Base-by-base conservation (phyloP, 2,797 vertebrate genomes). In the Podarcis lilfordi region DNA sequence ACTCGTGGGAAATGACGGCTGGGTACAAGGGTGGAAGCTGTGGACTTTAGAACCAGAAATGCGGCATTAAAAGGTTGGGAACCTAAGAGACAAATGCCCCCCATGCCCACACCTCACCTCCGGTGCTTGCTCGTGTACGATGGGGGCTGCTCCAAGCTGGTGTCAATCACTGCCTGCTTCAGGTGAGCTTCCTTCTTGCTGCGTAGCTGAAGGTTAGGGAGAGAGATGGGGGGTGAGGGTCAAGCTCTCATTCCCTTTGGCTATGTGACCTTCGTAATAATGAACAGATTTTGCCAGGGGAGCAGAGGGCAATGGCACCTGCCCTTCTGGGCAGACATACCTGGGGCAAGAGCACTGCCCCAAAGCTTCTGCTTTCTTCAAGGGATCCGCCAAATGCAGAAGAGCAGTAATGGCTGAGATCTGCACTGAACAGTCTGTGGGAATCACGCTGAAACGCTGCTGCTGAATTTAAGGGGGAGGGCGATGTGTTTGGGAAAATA, bases 171-270 rank as follows among this genome's bases (percentile, higher is more conserved):
- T 69, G 97, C 97, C 92, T 97, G 96, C 84, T 94, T 93, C 80
- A 98, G 95, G 91, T 95, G 95, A 72, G 97, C 97, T 10, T 97
- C 97, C 94, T 97, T 98, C 80, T 98, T 98, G 83, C 96, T 98
- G 32, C 97, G 97, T 92, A 98, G 98, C 98, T 98, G 95, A 8
- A 91, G 85, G 89, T 19, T 83, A 83, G 2, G 11, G n/a, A 27
- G 43, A 79, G 27, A 35, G 68, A 64, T 27, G 43, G 55, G 13
- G 29, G n/a, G 50, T 76, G 66, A 40, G 32, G 72, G 61, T 50
- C 61, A 89, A 80, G 61, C 77, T 66, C 43, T 23, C 9, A 64
- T 27, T 37, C 40, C 10, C 81, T 32, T 23, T 32, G 32, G 9
- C 5, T 59, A 77, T 3, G 50, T 21, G 55, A 13, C 9, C 68